Percentiles rank a stretch among this genome's conserved stretches.
These are phyloP conservation scores for Ataeniobius toweri DNA, from an alignment of 2,797 vertebrate genomes.

Conservation along the genomic window DNA sequence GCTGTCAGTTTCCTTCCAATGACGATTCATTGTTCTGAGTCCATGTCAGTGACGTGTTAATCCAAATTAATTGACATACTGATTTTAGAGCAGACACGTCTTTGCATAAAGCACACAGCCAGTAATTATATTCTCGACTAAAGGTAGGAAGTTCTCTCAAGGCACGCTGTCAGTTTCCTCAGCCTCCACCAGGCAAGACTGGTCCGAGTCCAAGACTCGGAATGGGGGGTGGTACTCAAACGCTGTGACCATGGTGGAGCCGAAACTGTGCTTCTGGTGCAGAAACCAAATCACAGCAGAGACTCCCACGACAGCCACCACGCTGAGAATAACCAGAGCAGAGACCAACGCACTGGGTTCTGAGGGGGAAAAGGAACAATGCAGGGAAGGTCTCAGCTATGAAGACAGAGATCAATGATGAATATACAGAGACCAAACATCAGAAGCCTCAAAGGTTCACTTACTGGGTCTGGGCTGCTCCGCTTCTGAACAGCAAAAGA, in stretches of 20 bases:
- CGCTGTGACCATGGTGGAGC: constrained; percentile 70
- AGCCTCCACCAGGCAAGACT: constrained; percentile 82
- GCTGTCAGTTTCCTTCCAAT: constrained; percentile 11
- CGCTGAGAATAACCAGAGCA: constrained; percentile 82
- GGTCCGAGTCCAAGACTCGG: constrained; percentile 78
- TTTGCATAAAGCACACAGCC: constrained; percentile 28
- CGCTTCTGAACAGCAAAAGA: constrained; percentile 54
- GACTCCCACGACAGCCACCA: constrained; percentile 78
- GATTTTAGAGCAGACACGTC: constrained; percentile 17
- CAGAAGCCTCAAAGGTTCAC: constrained; percentile 42
- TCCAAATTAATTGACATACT: not conserved
- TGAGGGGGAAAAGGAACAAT: constrained; percentile 56
- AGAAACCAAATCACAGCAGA: constrained; percentile 84
- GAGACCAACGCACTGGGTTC: constrained; percentile 72
- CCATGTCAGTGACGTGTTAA: constrained; percentile 7
- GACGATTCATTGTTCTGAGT: constrained; percentile 18
- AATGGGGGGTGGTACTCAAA: constrained; percentile 82
- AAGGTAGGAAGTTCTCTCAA: constrained; percentile 41
- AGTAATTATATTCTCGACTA: constrained; percentile 2
- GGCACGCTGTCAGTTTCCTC: constrained; percentile 82
- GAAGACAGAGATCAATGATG: constrained; percentile 25
- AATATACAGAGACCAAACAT: constrained; percentile 27
- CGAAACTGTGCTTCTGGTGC: constrained; percentile 73
- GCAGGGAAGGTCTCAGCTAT: constrained; percentile 41
- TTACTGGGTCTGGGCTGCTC: constrained; percentile 64